Evolutionary conservation across 2,888 invertebrate genomes (phyloP), one percentile per base, ranked within the genome.

Genomic region (Sphecodes monilicornis): DNA sequence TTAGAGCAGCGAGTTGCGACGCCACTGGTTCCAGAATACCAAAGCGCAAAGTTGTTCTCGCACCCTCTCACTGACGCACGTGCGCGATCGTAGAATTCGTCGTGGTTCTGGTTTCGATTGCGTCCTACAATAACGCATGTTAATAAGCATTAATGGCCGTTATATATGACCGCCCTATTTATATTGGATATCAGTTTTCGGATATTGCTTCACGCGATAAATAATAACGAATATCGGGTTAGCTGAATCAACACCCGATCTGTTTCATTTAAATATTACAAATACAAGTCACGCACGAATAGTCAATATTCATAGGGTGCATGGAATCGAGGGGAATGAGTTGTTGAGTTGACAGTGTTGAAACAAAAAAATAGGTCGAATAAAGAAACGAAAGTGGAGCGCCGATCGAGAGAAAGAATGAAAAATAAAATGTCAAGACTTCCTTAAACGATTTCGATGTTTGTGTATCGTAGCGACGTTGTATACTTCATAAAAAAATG

Each of bases 71-170:
- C 29, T 1, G 60, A 81, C 82, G 90, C 91, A 92, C 93, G 93
- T 93, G 93, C 89, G 87, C 90, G 80, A 85, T 86, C 76, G 86
- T 80, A 84, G 85, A 74, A 60, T 93, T 92, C 92, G 93, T 91
- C 91, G 93, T 90, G 92, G 91, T 91, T 85, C 87, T 85, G 86
- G 87, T 91, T 85, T 90, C 86, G 81, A 91, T 92, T 91, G 91
- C 82, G 86, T 72, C 81, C 78, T 29, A 69, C 81, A 78, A 84
- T 79, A 84, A 85, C 87, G 88, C 87, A 79, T 86, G 89, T 89
- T 93, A 93, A 93, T 92, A 88, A 87, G 82, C 90, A 87, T 91
- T 93, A 93, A 93, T 92, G 90, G 85, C 86, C 90, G 89, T 92
- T 93, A 89, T 88, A 91, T 91, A 91, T 91, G 90, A 89, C 88